Base-by-base conservation (phyloP, 2,888 invertebrate genomes). In the Prostheceraeus crozeri region DNA sequence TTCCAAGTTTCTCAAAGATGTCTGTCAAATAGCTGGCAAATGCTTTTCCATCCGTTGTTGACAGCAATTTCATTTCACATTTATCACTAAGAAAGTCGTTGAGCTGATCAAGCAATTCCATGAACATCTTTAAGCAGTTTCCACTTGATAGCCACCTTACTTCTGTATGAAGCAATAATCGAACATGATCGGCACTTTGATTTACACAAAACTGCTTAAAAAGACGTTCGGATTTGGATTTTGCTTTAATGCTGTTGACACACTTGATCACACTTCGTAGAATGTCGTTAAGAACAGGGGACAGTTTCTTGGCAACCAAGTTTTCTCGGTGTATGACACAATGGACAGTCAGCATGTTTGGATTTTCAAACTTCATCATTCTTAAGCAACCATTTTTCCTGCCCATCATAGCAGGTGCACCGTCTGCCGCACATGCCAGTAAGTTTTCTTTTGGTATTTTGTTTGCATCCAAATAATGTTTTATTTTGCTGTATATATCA, bases 121-220 rank as follows among this genome's bases (percentile, higher is more conserved):
- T 57, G 57, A 62, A 62, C 56, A 62, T 45, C n/a, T n/a, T n/a
- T n/a, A n/a, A n/a, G 46, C 48, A 64, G 30, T 62, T 64, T 40
- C 64, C 62, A 61, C 62, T 64, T 21, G 61, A 64, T 27, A 64
- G 55, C 59, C 58, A 62, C n/a, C 59, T 53, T 35, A 63, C 60
- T 31, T 60, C 63, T 52, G 59, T 62, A 30, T 63, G 65, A 51
- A 60, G 57, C 52, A 64, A 57, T 30, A 63, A 58, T 45, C 45
- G 60, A 14, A 53, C 48, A 56, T 61, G 57, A 25, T 65, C 59
- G 58, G 35, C 59, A 60, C 57, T 59, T 51, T 60, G 46, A 33
- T 59, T 53, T 35, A 60, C 30, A 45, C 54, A 63, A 51, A 60
- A 54, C 48, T 61, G 45, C 35, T 57, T 53, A 58, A 63, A 64